Evolutionary conservation across 1,140 invertebrate species (phyloP), one percentile per base, ranked within the genome.

Genomic region (Bombus consobrinus): DNA sequence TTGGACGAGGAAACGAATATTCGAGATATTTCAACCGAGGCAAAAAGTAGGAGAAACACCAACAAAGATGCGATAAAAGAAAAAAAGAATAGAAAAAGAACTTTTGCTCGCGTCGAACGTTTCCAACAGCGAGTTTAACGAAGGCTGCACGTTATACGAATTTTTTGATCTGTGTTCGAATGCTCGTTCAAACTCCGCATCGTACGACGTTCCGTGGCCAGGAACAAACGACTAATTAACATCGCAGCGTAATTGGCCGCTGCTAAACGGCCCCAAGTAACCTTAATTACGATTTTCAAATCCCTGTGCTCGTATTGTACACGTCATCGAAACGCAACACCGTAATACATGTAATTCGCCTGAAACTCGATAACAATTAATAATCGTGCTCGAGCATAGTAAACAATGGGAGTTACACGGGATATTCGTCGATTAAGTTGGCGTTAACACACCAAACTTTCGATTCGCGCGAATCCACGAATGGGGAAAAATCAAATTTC

Each of bases 211-310:
- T 53, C 18, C 15, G 47, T 73, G 57, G n/a, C 47, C 32, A 78
- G 39, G 15, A 83, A 83, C 71, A 71, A 78, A 78, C 74, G 74
- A 43, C 74, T 83, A 78, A 83, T 83, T 83, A 83, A 83, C 82
- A n/a, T 43, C 9, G 64, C 37, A 25, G 18, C 25, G 74, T 78
- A 76, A 83, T 83, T 78, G 74, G 69, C 28, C 12, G 22, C 6
- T 39, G n/a, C 37, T 69, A 59, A 69, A 22, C 64, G 43, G 62
- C 15, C 15, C 62, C 57, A 37, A 53, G 47, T 83, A 77, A 83
- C 77, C 74, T 78, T 78, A 83, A 78, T 83, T 78, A 78, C 37
- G 68, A 69, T n/a, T 43, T 57, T 9, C 25, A 28, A 76, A 66
- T 39, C 28, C 28, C 57, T 34, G 10, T 28, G 32, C 32, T 25